Evolutionary conservation across 2,113 vertebrate genomes (phyloP), one percentile per base, ranked within the genome.

Genomic region (Bolborhynchus lineola): DNA sequence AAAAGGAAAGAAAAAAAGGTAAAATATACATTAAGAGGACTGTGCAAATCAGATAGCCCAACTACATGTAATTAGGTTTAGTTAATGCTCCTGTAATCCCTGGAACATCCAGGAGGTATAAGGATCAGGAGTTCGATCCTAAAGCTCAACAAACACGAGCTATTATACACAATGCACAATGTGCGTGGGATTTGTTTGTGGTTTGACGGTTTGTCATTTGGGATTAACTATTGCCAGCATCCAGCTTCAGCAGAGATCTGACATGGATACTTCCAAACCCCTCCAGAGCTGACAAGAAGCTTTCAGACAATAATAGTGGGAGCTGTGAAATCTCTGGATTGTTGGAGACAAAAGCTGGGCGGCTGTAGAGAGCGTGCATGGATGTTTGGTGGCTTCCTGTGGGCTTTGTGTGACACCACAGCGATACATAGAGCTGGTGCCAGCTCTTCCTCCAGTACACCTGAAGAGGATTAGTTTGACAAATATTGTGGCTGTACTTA

Each of bases 11-110:
- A 92, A n/a, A 46, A 95, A 64, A 39, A 46, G 60, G 10, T 75
- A 96, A 96, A 94, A 96, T 94, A 49, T 90, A 75, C 93, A 86
- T 95, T 93, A 91, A 96, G 92, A 96, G 93, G 94, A 64, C 96
- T 97, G 97, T 50, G 87, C 64, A 31, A 92, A 95, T 94, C 95
- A 94, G 97, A 98, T 95, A 98, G 96, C 81, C 96, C 69, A 74
- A 90, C 93, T 92, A 95, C 87, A 46, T 62, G 95, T 97, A 98
- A 98, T 98, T 98, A 98, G 96, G 96, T 97, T 93, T 77, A 70
- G 92, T 90, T 98, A 98, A 98, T 98, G 83, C 97, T 87, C 74
- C 95, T 85, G 93, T 98, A 98, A 98, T 98, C 97, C 97, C 97
- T 92, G 88, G 92, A 96, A 97, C 94, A 97, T 97, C 94, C 90